A percentile compares a stretch with the other conserved stretches of the same genome.
These are phyloP conservation scores for Actias luna DNA, from an alignment of 2,888 invertebrate species.

Conservation along the genomic window DNA sequence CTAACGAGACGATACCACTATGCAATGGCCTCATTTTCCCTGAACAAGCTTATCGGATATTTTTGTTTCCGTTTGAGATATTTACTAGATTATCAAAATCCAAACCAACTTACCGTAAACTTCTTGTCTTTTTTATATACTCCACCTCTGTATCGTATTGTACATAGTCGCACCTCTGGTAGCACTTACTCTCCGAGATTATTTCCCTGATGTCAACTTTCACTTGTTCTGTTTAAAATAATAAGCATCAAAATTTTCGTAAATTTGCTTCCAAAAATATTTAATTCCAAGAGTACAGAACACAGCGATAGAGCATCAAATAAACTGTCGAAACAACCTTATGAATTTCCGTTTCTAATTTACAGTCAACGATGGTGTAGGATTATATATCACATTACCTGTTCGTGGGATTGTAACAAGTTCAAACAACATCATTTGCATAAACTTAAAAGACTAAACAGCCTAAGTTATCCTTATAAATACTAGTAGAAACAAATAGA, in stretches of 20 bases:
- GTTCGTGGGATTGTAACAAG: too few species aligned
- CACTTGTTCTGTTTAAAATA: conserved; percentile 40
- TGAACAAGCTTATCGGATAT: background rate
- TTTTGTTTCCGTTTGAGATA: background rate
- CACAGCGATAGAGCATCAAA: too few species aligned
- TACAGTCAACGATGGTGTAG: too few species aligned
- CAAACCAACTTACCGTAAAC: conserved; percentile 32
- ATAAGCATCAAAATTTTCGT: background rate
- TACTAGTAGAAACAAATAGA: too few species aligned
- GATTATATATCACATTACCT: too few species aligned
- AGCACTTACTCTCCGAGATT: conserved; percentile 49
- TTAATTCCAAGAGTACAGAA: background rate
- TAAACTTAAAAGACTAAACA: too few species aligned
- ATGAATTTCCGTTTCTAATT: too few species aligned
- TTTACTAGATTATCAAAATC: conserved; percentile 10
- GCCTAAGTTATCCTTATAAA: too few species aligned
- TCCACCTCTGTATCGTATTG: conserved; percentile 64
- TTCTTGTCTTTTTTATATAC: conserved; percentile 39
- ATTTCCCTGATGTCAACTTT: conserved; percentile 47
- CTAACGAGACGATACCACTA: too few species aligned
- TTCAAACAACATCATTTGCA: too few species aligned
- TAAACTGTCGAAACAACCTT: too few species aligned
- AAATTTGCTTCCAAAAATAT: background rate
- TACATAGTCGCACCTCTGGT: conserved; percentile 63
- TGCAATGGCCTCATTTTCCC: too few species aligned